These are phyloP conservation scores for Pseudopodoces humilis DNA, from an alignment of 2,113 vertebrate species.

Conservation along the genomic window DNA sequence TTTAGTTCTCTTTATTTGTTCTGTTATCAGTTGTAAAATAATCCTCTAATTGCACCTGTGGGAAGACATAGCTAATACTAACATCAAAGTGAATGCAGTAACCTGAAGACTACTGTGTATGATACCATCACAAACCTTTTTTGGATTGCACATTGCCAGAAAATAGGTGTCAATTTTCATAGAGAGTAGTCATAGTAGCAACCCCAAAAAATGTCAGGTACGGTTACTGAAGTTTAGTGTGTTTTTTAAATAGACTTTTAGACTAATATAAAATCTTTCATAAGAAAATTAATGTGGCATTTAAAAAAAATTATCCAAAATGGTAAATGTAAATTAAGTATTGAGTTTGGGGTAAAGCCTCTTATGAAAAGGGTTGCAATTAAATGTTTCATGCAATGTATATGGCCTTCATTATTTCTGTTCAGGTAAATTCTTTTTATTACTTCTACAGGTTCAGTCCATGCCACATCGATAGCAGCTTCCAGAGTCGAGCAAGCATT, in stretches of 20 bases:
- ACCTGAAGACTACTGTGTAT: neutral
- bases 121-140: neutral
- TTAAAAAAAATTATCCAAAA: neutral
- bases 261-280: neutral
- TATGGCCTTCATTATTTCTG: neutral
- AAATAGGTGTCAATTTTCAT: neutral
- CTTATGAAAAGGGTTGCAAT: neutral
- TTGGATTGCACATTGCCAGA: neutral
- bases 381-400: neutral
- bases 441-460: slow-evolving; percentile 85
- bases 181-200: neutral
- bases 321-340: neutral
- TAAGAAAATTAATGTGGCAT: neutral
- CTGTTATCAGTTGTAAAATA: neutral
- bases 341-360: neutral
- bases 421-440: neutral
- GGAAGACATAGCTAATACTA: neutral
- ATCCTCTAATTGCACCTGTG: neutral
- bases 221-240: neutral
- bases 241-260: neutral
- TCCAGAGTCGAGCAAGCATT: slow-evolving; percentile 97
- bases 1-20: neutral
- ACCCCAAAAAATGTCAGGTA: neutral
- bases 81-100: neutral
- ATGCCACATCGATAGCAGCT: slow-evolving; percentile 95